Percentiles rank a stretch among this genome's conserved stretches.
Evolutionary conservation across 2,113 vertebrate species (phyloP).

Genomic region (Myotis yumanensis): DNA sequence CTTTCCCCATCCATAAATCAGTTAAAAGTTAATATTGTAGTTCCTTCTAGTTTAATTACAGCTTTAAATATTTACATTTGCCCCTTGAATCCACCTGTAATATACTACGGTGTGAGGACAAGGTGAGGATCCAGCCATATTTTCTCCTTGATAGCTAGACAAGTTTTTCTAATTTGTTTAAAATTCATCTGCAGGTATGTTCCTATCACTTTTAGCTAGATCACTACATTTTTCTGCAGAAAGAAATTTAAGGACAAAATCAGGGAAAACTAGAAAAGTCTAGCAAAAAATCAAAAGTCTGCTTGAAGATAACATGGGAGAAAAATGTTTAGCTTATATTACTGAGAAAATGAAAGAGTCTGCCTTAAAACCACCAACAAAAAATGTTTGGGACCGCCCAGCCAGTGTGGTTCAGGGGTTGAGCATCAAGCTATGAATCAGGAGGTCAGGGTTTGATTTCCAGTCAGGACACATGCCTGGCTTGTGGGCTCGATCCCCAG

Average conservation of each 20-base stretch:
- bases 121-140: not conserved
- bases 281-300: not conserved
- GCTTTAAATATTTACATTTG: not conserved
- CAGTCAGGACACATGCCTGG: not conserved
- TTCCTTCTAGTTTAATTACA: slow-evolving; percentile 39
- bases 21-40: not conserved
- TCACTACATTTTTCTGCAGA: not conserved
- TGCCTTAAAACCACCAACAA: not conserved
- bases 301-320: not conserved
- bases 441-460: not conserved
- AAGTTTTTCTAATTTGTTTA: not conserved
- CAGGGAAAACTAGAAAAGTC: not conserved
- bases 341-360: not conserved
- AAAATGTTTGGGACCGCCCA: not conserved
- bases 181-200: not conserved
- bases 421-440: too few species aligned
- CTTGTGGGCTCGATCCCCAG: too few species aligned
- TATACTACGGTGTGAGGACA: not conserved
- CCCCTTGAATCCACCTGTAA: slow-evolving; percentile 19
- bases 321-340: not conserved
- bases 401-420: too few species aligned
- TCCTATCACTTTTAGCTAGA: not conserved
- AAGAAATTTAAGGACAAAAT: not conserved
- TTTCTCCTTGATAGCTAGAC: not conserved
- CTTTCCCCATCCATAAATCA: not conserved